Percentiles rank a stretch among this genome's conserved stretches.
Evolutionary conservation across 2,797 vertebrate genomes (phyloP).

Genomic region (Syndactyla subalaris): DNA sequence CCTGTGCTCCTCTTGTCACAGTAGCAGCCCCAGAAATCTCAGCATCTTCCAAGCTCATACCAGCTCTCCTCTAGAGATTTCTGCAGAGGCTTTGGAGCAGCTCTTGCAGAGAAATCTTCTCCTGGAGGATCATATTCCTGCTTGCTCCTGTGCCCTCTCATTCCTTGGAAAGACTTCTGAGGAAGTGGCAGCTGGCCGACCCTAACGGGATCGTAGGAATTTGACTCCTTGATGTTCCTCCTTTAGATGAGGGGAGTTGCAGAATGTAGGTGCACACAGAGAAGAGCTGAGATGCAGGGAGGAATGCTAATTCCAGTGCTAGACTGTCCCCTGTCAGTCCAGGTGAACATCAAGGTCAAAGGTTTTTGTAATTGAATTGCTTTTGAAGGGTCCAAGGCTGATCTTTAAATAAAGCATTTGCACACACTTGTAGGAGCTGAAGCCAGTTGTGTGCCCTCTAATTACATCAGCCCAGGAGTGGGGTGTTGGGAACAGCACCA

Average conservation of each 20-base stretch:
- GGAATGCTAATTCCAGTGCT: background rate
- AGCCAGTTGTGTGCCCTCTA: background rate
- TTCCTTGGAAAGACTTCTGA: background rate
- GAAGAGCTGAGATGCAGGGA: background rate
- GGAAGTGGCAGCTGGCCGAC: background rate
- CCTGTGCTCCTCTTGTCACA: background rate
- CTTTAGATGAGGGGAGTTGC: rapidly evolving
- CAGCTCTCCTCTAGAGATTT: background rate
- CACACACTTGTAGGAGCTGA: background rate
- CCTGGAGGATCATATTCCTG: background rate
- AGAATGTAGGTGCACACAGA: background rate
- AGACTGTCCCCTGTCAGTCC: background rate
- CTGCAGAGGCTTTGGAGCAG: background rate
- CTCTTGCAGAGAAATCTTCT: background rate
- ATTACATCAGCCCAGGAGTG: background rate
- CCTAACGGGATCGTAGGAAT: background rate
- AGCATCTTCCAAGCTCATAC: background rate
- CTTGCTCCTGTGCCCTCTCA: background rate
- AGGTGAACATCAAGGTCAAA: background rate
- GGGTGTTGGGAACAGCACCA: background rate
- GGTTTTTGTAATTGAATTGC: background rate
- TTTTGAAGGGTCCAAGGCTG: background rate
- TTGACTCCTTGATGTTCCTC: background rate
- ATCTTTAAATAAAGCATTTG: background rate
- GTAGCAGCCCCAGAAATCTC: background rate